These are phyloP conservation scores for Geococcyx californianus DNA, from an alignment of 2,113 vertebrate genomes.

Conservation along the genomic window DNA sequence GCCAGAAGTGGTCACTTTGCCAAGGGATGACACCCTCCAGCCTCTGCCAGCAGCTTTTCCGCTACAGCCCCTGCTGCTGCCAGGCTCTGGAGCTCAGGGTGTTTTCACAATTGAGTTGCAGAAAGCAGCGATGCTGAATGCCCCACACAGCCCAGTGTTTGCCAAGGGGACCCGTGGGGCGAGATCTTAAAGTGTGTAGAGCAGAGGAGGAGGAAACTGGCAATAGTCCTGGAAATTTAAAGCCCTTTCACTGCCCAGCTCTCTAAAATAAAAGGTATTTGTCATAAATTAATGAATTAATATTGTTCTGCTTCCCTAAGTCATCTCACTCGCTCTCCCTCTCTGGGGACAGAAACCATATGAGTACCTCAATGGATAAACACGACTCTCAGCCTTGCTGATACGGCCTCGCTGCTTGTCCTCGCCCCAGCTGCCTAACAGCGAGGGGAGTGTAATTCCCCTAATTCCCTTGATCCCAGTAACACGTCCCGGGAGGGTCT, in stretches of 20 bases:
- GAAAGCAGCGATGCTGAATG: background rate
- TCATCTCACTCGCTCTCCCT: background rate
- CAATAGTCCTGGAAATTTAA: conserved; percentile 41
- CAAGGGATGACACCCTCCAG: background rate
- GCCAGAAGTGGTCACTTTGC: background rate
- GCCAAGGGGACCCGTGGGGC: background rate
- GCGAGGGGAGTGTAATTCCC: background rate
- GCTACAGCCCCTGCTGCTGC: background rate
- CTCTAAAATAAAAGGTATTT: conserved; percentile 26
- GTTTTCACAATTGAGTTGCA: background rate
- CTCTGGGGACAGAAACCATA: background rate
- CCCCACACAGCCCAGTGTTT: background rate
- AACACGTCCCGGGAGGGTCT: background rate
- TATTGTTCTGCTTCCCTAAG: background rate
- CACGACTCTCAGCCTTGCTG: background rate
- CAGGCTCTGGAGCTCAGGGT: background rate
- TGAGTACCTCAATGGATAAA: background rate
- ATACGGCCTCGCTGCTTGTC: background rate
- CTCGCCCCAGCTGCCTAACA: background rate
- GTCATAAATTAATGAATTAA: conserved; percentile 29
- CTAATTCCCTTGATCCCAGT: background rate
- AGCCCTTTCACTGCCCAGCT: conserved; percentile 7
- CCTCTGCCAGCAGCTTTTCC: background rate
- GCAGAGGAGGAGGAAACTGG: conserved; percentile 36
- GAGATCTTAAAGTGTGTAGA: background rate